Conservation (phyloP, 2,113 vertebrate species). For the Trogon surrucura region DNA sequence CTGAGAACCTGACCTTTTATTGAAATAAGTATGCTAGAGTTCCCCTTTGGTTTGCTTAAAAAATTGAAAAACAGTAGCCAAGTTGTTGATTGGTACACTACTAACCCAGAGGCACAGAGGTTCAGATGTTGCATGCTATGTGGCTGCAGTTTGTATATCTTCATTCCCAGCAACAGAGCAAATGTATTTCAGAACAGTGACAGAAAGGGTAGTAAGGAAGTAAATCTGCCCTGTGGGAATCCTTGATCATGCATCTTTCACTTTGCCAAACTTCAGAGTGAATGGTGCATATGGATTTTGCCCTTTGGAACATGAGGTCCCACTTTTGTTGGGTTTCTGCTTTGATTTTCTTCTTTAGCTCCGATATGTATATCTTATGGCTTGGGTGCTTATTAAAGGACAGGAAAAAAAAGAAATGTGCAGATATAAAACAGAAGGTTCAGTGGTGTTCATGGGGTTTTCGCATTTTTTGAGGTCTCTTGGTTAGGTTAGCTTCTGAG, state of each 20-base stretch:
- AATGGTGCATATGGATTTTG: not conserved
- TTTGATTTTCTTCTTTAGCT: not conserved
- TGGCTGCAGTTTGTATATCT: not conserved
- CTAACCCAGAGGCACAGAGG: not conserved
- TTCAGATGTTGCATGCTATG: not conserved
- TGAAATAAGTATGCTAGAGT: not conserved
- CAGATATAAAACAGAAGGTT: not conserved
- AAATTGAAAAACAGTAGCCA: not conserved
- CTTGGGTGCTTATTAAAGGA: not conserved
- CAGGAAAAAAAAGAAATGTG: not conserved
- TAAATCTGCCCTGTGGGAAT: not conserved
- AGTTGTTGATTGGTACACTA: not conserved
- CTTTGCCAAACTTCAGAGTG: not conserved
- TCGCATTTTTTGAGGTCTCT: not conserved
- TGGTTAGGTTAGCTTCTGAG: not conserved
- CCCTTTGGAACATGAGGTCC: not conserved
- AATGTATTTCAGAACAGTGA: not conserved
- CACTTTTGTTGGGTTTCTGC: not conserved
- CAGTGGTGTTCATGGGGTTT: not conserved
- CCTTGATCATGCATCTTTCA: not conserved
- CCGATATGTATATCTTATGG: not conserved
- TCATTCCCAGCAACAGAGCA: not conserved
- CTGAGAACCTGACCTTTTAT: not conserved
- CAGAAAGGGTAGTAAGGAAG: not conserved
- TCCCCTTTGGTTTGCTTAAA: conserved; percentile 19